A percentile compares a stretch with the other conserved stretches of the same genome.
These are phyloP conservation scores for Amorpha juglandis DNA, from an alignment of 2,888 invertebrate genomes.

Conservation along the genomic window DNA sequence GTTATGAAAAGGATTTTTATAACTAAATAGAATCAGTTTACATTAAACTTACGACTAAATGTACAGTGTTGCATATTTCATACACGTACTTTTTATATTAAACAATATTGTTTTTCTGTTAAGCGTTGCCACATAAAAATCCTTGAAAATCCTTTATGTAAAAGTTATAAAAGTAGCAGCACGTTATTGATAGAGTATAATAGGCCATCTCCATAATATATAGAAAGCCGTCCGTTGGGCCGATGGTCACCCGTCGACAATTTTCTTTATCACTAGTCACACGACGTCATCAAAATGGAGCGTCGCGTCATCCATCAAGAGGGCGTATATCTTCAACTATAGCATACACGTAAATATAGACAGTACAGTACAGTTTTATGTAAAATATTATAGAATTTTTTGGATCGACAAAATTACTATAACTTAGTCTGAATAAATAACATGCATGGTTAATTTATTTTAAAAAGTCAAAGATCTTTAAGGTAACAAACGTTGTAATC, in stretches of 20 bases:
- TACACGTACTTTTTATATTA: background rate
- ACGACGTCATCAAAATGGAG: conserved; percentile 42
- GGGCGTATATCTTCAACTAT: background rate
- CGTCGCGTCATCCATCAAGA: conserved; percentile 47
- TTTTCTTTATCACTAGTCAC: conserved; percentile 42
- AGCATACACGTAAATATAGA: background rate
- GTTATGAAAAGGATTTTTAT: too few species aligned
- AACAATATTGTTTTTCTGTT: background rate
- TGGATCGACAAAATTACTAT: background rate
- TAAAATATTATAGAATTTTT: background rate
- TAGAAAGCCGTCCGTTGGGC: conserved; percentile 31
- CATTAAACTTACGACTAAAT: too few species aligned
- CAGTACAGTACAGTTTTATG: background rate
- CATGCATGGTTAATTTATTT: too few species aligned
- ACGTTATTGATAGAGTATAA: conserved; percentile 17
- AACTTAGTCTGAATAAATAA: background rate
- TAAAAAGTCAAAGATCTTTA: too few species aligned
- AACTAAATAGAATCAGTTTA: too few species aligned
- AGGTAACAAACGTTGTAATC: too few species aligned
- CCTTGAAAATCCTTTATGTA: background rate
- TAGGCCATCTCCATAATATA: conserved; percentile 17
- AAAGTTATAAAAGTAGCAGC: background rate
- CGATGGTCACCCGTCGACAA: conserved; percentile 37
- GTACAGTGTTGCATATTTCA: too few species aligned
- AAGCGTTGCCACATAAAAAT: background rate